Evolutionary conservation across 2,113 vertebrate genomes (phyloP).

Genomic region (Cephalophus harveyi): DNA sequence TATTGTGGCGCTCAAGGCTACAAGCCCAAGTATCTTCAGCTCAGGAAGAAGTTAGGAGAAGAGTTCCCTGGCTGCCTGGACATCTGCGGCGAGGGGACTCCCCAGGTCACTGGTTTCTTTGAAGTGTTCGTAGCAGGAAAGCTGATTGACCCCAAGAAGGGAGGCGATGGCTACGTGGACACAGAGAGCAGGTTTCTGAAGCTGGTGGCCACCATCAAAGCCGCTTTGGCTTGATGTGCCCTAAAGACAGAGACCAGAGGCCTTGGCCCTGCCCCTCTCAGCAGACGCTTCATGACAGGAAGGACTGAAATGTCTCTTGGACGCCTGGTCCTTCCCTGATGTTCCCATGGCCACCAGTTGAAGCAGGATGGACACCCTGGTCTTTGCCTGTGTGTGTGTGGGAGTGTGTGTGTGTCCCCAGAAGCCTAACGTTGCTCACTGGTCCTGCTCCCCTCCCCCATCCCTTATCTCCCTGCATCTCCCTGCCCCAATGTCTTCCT

Average conservation of each 20-base stretch:
- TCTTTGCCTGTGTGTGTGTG: background rate
- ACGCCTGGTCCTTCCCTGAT: conserved; percentile 59
- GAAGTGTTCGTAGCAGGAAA: conserved; percentile 74
- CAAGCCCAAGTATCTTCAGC: conserved; percentile 74
- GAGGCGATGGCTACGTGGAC: conserved; percentile 77
- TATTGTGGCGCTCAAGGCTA: conserved; percentile 65
- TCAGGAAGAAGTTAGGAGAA: conserved; percentile 74
- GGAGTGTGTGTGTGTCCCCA: background rate
- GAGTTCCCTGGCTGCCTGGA: conserved; percentile 74
- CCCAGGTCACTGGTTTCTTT: conserved; percentile 75
- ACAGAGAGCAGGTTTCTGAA: conserved; percentile 60
- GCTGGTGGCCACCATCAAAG: conserved; percentile 70
- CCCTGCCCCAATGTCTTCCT: background rate
- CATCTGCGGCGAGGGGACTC: conserved; percentile 69
- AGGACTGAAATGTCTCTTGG: conserved; percentile 44
- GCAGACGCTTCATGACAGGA: conserved; percentile 50
- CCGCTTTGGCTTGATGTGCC: conserved; percentile 34
- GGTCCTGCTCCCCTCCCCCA: rapidly evolving
- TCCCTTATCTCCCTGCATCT: too few relatives aligned
- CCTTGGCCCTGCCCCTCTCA: background rate
- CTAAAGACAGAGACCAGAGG: conserved; percentile 49
- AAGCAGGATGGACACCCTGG: background rate
- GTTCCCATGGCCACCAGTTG: background rate
- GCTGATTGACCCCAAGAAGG: conserved; percentile 79
- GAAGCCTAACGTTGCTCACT: background rate